Evolutionary conservation across 1,140 invertebrate genomes (phyloP).

Genomic region (Carposina sasakii): DNA sequence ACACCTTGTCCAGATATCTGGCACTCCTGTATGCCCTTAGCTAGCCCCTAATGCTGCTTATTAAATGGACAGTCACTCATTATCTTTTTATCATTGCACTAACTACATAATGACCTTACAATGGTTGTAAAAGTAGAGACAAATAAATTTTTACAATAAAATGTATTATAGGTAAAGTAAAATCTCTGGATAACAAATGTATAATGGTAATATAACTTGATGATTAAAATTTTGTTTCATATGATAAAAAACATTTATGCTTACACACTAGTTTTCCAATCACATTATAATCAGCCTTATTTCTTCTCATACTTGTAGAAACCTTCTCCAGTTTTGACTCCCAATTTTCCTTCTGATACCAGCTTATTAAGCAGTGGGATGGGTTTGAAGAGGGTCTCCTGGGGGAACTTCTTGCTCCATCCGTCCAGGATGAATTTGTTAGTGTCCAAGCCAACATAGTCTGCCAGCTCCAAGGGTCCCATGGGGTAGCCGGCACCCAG

Average conservation of each 20-base stretch:
- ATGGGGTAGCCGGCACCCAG: slow-evolving; percentile 90
- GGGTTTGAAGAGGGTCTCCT: slow-evolving; percentile 83
- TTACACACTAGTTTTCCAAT: slow-evolving; percentile 12
- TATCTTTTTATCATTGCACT: not conserved
- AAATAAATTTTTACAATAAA: too few species aligned
- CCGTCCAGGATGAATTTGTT: slow-evolving; percentile 79
- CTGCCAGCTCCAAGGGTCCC: slow-evolving; percentile 87
- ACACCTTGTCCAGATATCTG: too few species aligned
- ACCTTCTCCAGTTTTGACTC: slow-evolving; percentile 89
- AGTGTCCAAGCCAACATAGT: slow-evolving; percentile 88
- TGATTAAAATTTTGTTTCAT: too few species aligned
- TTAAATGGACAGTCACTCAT: too few species aligned
- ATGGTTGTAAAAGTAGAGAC: too few species aligned
- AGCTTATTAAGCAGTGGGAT: slow-evolving; percentile 80
- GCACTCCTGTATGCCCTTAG: too few species aligned
- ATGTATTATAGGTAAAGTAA: too few species aligned
- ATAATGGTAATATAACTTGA: too few species aligned
- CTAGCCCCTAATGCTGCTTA: too few species aligned
- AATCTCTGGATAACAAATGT: too few species aligned
- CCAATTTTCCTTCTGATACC: slow-evolving; percentile 86
- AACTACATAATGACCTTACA: too few species aligned
- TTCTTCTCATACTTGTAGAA: slow-evolving; percentile 87
- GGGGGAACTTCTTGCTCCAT: slow-evolving; percentile 86
- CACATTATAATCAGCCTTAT: slow-evolving; percentile 30
- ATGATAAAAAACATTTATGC: slow-evolving; percentile 21